Percentiles rank a stretch among this genome's conserved stretches.
Conservation (phyloP, 30 jellyfish, hydroid and myxozoan species). For the Cassiopea xamachana region DNA sequence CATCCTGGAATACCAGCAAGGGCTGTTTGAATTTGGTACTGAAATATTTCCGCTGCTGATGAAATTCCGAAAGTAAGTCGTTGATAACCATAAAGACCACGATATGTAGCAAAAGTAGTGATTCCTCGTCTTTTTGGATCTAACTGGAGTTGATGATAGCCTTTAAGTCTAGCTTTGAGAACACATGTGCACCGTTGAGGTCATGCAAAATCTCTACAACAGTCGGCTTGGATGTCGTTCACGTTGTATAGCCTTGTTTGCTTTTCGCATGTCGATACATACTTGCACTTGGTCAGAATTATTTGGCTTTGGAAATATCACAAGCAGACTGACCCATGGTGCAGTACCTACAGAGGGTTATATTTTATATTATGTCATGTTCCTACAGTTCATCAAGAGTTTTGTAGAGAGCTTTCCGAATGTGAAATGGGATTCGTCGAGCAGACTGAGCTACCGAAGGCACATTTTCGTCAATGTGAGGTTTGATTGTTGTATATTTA, state of each 20-base stretch:
- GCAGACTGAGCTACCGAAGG: conserved; percentile 23
- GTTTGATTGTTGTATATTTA: conserved; percentile 1
- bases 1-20: conserved; percentile 22
- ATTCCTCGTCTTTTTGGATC: conserved; percentile 16
- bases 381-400: neutral
- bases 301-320: conserved; percentile 30
- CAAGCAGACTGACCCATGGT: conserved; percentile 30
- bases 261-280: conserved; percentile 49
- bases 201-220: conserved; percentile 26
- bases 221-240: conserved; percentile 37
- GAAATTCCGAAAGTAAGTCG: conserved; percentile 32
- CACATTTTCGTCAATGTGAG: conserved; percentile 17
- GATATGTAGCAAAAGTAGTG: conserved; percentile 46
- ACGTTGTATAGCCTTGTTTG: conserved; percentile 35
- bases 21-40: conserved; percentile 19
- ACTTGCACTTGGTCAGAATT: neutral
- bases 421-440: conserved; percentile 44
- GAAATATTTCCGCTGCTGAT: conserved; percentile 37
- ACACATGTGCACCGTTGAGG: conserved; percentile 36
- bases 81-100: conserved; percentile 37
- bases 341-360: conserved; percentile 23
- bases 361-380: conserved; percentile 35
- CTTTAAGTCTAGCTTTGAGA: conserved; percentile 37
- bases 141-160: conserved; percentile 44
- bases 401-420: conserved; percentile 21